Evolutionary conservation across 30 jellyfish, hydroid and myxozoan species (phyloP), one percentile per base, ranked within the genome.

Genomic region (Aurelia aurita): DNA sequence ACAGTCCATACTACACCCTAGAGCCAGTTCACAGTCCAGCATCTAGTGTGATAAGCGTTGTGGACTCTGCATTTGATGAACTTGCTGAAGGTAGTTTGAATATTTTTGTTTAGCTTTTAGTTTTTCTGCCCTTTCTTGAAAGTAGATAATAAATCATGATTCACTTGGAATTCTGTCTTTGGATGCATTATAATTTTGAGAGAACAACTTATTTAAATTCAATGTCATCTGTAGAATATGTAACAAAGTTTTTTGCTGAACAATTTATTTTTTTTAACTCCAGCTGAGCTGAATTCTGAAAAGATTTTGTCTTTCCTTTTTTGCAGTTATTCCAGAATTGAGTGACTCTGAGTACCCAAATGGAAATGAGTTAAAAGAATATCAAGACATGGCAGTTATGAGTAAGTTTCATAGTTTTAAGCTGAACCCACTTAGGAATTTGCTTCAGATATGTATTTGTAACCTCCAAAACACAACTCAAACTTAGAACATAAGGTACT

Each of bases 51-150:
- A 61, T 49, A 22, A 77, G 88, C 76, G 31, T 84, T 8, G 90
- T 66, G 23, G 96, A 87, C 29, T 87, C 96, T 10, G 96, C 96
- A n/a, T 87, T 75, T 68, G 96, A 87, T 28, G 96, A 87, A 35
- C 75, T 75, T 3, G 88, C 88, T 14, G 90, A 79, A 65, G 90
- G 96, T 78, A 62, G 32, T 65, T 15, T 22, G 53, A 15, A 20
- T 47, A 0, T 14, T 64, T 28, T 7, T 22, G 12, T 64, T 8
- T 18, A 1, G 3, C 47, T 22, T 5, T 8, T 22, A 2, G 0
- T 11, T 8, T 25, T 6, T 64, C 44, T 64, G 51, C 20, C 31
- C 4, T 6, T 28, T 22, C 51, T 64, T 64, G 12, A 64, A 6
- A 22, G 8, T 11, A 4, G 14, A 23, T 58, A 20, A n/a, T 1